Base-by-base conservation (phyloP, 2,888 invertebrate species). In the Caenorhabditis doughertyi region DNA sequence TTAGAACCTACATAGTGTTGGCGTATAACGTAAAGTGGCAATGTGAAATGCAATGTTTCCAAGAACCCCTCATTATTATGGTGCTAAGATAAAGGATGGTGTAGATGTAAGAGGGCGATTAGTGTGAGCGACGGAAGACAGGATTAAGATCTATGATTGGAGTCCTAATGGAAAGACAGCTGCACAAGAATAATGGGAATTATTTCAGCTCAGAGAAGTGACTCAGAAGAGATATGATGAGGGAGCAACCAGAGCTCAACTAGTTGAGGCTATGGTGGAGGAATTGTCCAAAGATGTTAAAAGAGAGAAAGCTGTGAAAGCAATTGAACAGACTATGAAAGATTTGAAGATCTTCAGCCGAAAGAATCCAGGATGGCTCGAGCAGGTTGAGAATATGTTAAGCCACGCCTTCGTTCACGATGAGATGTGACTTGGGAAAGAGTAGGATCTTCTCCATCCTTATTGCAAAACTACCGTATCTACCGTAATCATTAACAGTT, bases 351-450 rank as follows among this genome's bases (percentile, higher is more conserved):
- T 77, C 16, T 82, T 82, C 29, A 67, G 35, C 13, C 58, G 56
- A 51, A 82, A 77, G 62, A 82, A 82, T 55, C 76, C 77, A 11
- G 81, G 81, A 77, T 72, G 65, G 68, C 21, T 82, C 4, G 81
- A 82, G 23, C 35, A 58, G 23, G 81, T 77, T 7, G 81, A 82
- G 62, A 72, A 64, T 35, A 35, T 71, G 67, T 67, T 82, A 44
- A 53, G 49, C 23, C 64, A 77, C 8, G 70, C 32, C 16, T 23
- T 81, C 18, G 64, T 81, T 27, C 81, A 81, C 35, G 81, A 81
- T 42, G 81, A 81, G 23, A 81, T 81, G 81, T 81, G 55, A 76
- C 5, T 27, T 29, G 16, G 5, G 11, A 0, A 39, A 25, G 16
- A 42, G 47, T 18, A 42, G 13, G 42, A 42, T 47, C 18, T 4